Base-by-base conservation (phyloP, 2,888 invertebrate species). In the Eubasilissa splendida region DNA sequence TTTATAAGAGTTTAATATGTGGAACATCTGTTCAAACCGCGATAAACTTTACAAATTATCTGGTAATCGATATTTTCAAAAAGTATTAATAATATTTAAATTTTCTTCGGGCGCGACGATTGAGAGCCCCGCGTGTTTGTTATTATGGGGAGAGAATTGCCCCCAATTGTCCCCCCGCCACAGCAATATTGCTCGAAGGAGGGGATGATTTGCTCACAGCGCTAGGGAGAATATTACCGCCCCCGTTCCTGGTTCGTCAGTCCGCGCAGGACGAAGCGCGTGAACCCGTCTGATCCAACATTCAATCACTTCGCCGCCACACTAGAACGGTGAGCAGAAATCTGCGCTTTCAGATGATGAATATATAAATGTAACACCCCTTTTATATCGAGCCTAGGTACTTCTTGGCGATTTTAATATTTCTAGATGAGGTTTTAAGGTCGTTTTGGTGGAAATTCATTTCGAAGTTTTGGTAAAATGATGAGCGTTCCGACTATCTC, bases 91-190 rank as follows among this genome's bases (percentile, higher is more conserved):
- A 5, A 7, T 42, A 31, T 63, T 10, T 22, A 68, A 11, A 14
- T 54, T 71, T 22, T 71, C 54, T 53, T 5, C 10, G 52, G 11
- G 4, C 7, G 42, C 42, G n/a, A 59, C 5, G 22, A 42, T 77
- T 77, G 59, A 68, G 70, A 77, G 53, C 12, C 77, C 50, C 42
- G 59, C 71, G 59, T 70, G 56, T 77, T 77, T 70, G 68, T 77
- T 77, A 56, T 71, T 77, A 77, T 70, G 53, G 60, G 70, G 77
- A 77, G 77, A 70, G 31, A 77, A 77, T 77, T 70, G 71, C 77
- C 77, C 77, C 70, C 68, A 77, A 68, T 77, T 68, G 56, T 77
- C 14, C 77, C 68, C 22, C 77, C 77, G n/a, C 54, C 76, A 3
- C 54, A n/a, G 56, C 53, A 68, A 58, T 59, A 77, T 60, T 77